Evolutionary conservation across 2,113 vertebrate genomes (phyloP), one percentile per base, ranked within the genome.

Genomic region (Aplodontia rufa): DNA sequence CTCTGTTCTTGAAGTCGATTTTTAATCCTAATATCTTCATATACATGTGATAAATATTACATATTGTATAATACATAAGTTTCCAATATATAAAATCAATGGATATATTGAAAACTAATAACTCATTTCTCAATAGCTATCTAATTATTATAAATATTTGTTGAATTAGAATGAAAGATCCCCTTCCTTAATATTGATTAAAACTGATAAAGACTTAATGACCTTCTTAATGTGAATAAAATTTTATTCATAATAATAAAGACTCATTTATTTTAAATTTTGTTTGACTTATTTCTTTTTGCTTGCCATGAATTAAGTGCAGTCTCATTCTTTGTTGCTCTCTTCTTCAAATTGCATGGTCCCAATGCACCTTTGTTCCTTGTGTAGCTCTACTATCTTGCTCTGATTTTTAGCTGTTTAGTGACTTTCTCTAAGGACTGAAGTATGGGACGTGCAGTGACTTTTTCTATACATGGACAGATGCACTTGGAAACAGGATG

Each of bases 161-260:
- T 74, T 60, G 7, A 51, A 28, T 26, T 28, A 83, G 5, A 83
- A 45, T 45, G 10, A 69, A 49, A 85, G 42, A 42, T 35, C 30
- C 19, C 19, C 17, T 45, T 13, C 12, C 5, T 47, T 71, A 60
- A 68, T 51, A 51, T 75, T 84, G 22, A 51, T 22, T 62, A 79
- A 89, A 64, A 76, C 32, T 49, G 16, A 58, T n/a, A 91, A 81
- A 26, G 22, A 12, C 8, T 84, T 16, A 76, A 78, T 47, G 12
- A 79, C 45, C 22, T 85, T 49, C 24, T 17, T 47, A 49, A 16
- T 47, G 2, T 53, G 5, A 24, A 11, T n/a, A 22, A 53, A 87
- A 82, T 26, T 49, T 37, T 58, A 82, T 87, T 76, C 58, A 32
- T 86, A 40, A 87, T 37, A 74, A 85, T 17, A 55, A 83, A 40